Evolutionary conservation across 2,797 vertebrate species (phyloP).

Genomic region (Spatula clypeata): DNA sequence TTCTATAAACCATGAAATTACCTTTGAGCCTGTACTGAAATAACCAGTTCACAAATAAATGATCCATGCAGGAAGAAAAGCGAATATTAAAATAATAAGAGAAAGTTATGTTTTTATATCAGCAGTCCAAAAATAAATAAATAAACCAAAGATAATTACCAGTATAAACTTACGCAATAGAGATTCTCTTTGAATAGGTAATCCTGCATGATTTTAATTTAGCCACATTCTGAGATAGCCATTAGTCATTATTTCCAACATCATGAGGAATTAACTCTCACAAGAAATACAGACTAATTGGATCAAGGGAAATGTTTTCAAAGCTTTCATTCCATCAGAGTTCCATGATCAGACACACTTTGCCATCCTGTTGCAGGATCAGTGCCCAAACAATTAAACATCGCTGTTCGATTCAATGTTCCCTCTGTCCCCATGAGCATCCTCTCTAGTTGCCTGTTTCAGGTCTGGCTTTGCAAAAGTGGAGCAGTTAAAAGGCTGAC

Average conservation of each 20-base stretch:
- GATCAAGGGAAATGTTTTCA: neutral
- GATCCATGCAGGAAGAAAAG: slow-evolving; percentile 95
- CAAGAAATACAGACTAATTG: neutral
- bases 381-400: neutral
- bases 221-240: neutral
- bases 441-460: neutral
- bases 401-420: neutral
- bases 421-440: neutral
- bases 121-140: slow-evolving; percentile 83
- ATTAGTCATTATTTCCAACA: neutral
- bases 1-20: slow-evolving; percentile 99
- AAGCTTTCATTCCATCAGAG: neutral
- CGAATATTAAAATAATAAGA: slow-evolving; percentile 96
- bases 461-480: neutral
- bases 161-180: neutral
- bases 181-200: slow-evolving; percentile 46
- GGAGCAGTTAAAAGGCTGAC: neutral
- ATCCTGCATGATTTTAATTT: neutral
- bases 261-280: slow-evolving; percentile 27
- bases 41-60: slow-evolving; percentile 99
- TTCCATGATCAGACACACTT: neutral
- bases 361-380: neutral
- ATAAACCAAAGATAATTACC: slow-evolving; percentile 75
- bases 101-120: slow-evolving; percentile 93
- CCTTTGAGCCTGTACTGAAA: slow-evolving; percentile 96